phyloP scores from a whole-genome alignment of 2,888 invertebrate species.

The Rotaria socialis region DNA sequence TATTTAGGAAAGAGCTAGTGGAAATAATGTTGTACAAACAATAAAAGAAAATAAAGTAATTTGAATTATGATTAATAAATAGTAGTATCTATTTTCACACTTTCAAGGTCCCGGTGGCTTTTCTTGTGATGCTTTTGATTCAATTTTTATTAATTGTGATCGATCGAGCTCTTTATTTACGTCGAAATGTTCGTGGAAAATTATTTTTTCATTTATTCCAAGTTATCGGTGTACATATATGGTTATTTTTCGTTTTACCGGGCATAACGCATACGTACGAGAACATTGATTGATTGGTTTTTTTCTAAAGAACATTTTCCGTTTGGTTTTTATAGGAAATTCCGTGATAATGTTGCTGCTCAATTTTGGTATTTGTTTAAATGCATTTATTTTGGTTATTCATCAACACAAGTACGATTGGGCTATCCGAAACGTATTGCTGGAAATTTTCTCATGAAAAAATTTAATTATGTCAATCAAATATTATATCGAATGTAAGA shows the following conservation, averaged over 20 bases:
- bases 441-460: constrained; percentile 95
- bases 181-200: constrained; percentile 80
- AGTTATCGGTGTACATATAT: constrained; percentile 83
- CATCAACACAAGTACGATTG: constrained; percentile 93
- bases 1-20: constrained; percentile 15
- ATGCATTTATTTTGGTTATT: constrained; percentile 87
- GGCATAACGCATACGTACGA: constrained; percentile 81
- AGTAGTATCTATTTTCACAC: constrained; percentile 4
- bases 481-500: constrained; percentile 81
- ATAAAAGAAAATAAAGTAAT: constrained; percentile 77
- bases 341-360: constrained; percentile 77
- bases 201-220: constrained; percentile 77
- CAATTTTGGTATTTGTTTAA: constrained; percentile 96
- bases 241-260: constrained; percentile 95
- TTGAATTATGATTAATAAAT: not conserved
- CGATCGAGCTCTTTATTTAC: constrained; percentile 86
- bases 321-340: constrained; percentile 59
- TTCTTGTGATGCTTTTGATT: constrained; percentile 87
- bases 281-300: too few relatives aligned
- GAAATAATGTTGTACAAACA: constrained; percentile 77
- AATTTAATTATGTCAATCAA: constrained; percentile 85
- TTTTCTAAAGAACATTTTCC: too few relatives aligned
- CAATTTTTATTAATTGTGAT: constrained; percentile 90
- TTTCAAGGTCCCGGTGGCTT: constrained; percentile 74
- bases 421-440: constrained; percentile 94